phyloP scores from a whole-genome alignment of 2,113 vertebrate species.

The Dolichotis patagonum region DNA sequence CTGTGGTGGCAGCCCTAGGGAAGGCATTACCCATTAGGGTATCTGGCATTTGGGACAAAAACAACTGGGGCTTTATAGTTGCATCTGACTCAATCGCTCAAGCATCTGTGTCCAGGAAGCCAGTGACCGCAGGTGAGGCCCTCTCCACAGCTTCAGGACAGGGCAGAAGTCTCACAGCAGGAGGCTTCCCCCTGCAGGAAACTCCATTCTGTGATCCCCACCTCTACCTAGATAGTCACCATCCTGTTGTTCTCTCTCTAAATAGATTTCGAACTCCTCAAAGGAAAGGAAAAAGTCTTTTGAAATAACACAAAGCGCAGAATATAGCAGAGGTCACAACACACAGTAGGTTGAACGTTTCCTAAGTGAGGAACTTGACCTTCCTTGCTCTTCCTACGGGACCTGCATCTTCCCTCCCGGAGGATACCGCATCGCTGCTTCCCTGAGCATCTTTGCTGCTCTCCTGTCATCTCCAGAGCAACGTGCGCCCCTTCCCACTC shows the following conservation, averaged over 20 bases:
- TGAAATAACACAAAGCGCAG: background rate
- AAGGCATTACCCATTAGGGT: background rate
- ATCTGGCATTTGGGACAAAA: background rate
- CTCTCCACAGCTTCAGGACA: background rate
- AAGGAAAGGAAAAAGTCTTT: background rate
- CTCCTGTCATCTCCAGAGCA: background rate
- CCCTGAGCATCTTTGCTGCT: too few species aligned
- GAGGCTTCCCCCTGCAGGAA: background rate
- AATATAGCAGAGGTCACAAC: background rate
- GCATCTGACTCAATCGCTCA: background rate
- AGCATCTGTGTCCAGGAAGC: background rate
- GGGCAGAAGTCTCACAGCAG: background rate
- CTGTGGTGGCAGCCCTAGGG: background rate
- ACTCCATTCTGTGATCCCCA: background rate
- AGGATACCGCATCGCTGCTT: background rate
- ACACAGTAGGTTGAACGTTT: background rate
- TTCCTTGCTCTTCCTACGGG: background rate
- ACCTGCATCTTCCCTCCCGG: background rate
- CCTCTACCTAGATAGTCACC: background rate
- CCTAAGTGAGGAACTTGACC: background rate
- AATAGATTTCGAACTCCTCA: background rate
- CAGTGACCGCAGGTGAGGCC: background rate
- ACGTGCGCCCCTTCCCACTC: background rate
- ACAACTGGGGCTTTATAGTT: background rate
- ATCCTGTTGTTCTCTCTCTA: background rate